Base-by-base conservation (phyloP, 2,797 vertebrate genomes). In the Capromys pilorides region DNA sequence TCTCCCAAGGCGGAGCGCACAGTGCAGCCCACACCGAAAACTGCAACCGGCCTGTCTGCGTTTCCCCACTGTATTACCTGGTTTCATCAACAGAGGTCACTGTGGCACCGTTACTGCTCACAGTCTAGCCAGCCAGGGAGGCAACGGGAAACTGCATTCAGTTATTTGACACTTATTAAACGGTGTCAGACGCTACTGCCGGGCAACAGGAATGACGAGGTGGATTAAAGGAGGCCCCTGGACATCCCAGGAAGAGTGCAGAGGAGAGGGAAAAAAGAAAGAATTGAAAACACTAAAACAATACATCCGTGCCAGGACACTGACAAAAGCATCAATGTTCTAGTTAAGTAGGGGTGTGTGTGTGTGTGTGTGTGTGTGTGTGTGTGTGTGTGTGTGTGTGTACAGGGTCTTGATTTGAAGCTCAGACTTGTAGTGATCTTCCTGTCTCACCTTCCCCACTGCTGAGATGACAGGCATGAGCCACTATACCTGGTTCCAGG, bases 11-110 rank as follows among this genome's bases (percentile, higher is more conserved):
- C 45, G 33, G 9, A 1, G 21, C 0, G 2, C 41, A 8, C 2
- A 24, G 14, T 28, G 28, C 1, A 14, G 13, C 57, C 95, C 12
- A 1, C 39, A 71, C 92, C 93, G 33, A 5, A 39, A 31, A 18
- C 49, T 57, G 22, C 22, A 79, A 83, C 45, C 26, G n/a, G 82
- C 36, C 31, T 24, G 86, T 85, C 45, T 22, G 62, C 7, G 57
- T 16, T 79, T 79, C 78, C 73, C 90, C 51, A 69, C 88, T 95
- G 97, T 90, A 92, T 90, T 98, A 90, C 96, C 97, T 94, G 92
- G 92, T 97, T 98, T 96, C 93, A 98, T 98, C 98, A 97, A 98
- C 97, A 98, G 98, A 98, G 98, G 98, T 98, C 98, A 98, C 98
- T 98, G 94, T 92, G 96, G 97, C 94, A 96, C 98, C 96, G 64